phyloP scores from a whole-genome alignment of 1,140 invertebrate species.

The Drosophila nebulosa region DNA sequence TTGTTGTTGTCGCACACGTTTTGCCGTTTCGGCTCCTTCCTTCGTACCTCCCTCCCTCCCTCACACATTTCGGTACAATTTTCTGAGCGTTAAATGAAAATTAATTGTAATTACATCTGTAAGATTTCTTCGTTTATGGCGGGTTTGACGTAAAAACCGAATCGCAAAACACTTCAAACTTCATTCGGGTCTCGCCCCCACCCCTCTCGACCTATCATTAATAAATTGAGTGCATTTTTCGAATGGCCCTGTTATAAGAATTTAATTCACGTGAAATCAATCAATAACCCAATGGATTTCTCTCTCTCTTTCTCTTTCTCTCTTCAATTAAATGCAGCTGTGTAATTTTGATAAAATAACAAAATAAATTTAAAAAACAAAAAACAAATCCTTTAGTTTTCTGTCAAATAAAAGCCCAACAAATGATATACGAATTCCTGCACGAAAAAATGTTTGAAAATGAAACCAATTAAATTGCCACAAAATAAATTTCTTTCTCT shows the following conservation, averaged over 20 bases:
- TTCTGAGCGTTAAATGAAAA: slow-evolving; percentile 40
- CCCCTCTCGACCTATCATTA: slow-evolving; percentile 16
- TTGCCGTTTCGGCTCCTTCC: not conserved
- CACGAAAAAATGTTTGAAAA: slow-evolving; percentile 17
- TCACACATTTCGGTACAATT: slow-evolving; percentile 11
- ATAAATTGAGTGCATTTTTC: slow-evolving; percentile 41
- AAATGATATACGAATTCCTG: slow-evolving; percentile 6
- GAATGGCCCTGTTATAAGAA: slow-evolving; percentile 11
- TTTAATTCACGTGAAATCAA: slow-evolving; percentile 42
- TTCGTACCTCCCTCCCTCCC: too few species aligned
- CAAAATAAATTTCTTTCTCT: not conserved
- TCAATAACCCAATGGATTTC: slow-evolving; percentile 22
- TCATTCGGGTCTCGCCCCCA: not conserved
- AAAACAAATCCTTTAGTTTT: not conserved
- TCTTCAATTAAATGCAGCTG: slow-evolving; percentile 43
- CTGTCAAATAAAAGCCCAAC: slow-evolving; percentile 16
- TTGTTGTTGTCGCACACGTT: slow-evolving; percentile 19
- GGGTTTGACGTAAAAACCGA: slow-evolving; percentile 17
- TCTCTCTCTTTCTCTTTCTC: not conserved
- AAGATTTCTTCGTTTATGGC: slow-evolving; percentile 24
- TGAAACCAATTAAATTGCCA: slow-evolving; percentile 42
- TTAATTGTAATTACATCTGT: slow-evolving; percentile 52
- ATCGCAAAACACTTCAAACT: not conserved
- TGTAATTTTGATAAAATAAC: slow-evolving; percentile 9
- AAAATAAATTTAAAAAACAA: not conserved